Conservation (phyloP, 2,113 vertebrate genomes). For the Actenoides lindsayi region DNA sequence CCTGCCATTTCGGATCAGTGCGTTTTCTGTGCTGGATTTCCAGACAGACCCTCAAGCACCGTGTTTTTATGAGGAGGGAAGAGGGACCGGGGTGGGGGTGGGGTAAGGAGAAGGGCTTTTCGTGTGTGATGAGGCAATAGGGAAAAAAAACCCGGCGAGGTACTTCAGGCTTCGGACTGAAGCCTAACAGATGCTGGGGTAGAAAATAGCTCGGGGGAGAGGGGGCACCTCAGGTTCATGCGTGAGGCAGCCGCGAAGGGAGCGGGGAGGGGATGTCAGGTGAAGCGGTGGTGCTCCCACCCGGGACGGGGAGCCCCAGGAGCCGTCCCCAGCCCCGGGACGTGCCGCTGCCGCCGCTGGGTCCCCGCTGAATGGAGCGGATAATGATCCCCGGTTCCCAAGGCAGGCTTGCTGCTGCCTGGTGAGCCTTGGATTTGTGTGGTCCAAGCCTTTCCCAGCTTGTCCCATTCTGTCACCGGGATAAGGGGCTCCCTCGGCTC, state of each 20-base stretch:
- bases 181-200: background rate
- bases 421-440: constrained; percentile 91
- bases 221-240: background rate
- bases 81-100: too few species aligned
- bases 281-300: background rate
- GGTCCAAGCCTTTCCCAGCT: constrained; percentile 87
- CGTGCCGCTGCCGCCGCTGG: constrained; percentile 48
- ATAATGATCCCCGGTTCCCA: constrained; percentile 84
- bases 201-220: background rate
- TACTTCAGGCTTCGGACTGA: background rate
- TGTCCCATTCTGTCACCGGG: constrained; percentile 87
- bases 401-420: constrained; percentile 82
- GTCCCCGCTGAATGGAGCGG: constrained; percentile 77
- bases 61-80: background rate
- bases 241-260: background rate
- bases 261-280: background rate
- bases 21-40: background rate
- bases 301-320: background rate
- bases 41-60: background rate
- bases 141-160: too few species aligned
- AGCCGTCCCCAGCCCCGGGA: constrained; percentile 28
- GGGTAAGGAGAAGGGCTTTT: background rate
- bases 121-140: background rate
- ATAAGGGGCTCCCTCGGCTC: constrained; percentile 89
- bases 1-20: constrained; percentile 36